These are phyloP conservation scores for Synergus itoensis DNA, from an alignment of 2,888 invertebrate species.

Conservation along the genomic window DNA sequence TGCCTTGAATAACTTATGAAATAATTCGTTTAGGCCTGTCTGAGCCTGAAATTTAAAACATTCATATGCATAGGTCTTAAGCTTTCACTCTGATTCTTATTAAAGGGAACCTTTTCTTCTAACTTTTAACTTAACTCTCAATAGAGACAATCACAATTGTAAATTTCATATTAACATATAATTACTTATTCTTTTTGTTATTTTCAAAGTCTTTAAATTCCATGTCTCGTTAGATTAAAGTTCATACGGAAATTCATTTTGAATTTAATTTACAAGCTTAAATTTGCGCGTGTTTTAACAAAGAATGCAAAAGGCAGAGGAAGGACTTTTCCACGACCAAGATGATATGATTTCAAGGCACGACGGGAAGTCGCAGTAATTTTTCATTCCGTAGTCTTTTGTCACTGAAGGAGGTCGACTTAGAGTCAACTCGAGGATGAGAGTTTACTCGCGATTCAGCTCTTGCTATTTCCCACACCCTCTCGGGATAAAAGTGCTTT, in stretches of 20 bases:
- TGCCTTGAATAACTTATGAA: not conserved
- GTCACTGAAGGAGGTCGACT: conserved; percentile 34
- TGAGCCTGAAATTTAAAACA: conserved; percentile 18
- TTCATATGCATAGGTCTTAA: conserved; percentile 15
- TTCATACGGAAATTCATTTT: not conserved
- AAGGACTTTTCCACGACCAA: conserved; percentile 9
- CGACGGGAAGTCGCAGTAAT: conserved; percentile 39
- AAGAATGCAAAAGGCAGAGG: not conserved
- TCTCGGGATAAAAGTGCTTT: not conserved
- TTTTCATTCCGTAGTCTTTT: conserved; percentile 37
- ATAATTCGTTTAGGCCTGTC: conserved; percentile 9
- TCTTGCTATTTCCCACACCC: conserved; percentile 15
- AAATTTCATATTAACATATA: not conserved
- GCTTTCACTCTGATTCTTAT: not conserved
- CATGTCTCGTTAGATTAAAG: not conserved
- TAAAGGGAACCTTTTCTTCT: not conserved
- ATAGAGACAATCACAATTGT: not conserved
- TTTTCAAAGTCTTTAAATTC: not conserved
- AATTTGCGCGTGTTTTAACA: not conserved
- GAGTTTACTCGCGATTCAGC: conserved; percentile 32
- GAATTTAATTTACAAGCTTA: not conserved
- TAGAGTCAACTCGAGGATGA: conserved; percentile 34
- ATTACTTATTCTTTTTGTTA: not conserved
- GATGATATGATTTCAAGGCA: conserved; percentile 23
- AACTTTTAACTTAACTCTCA: not conserved